Evolutionary conservation across 2,888 invertebrate genomes (phyloP), one percentile per base, ranked within the genome.

Genomic region (Sepiola atlantica): DNA sequence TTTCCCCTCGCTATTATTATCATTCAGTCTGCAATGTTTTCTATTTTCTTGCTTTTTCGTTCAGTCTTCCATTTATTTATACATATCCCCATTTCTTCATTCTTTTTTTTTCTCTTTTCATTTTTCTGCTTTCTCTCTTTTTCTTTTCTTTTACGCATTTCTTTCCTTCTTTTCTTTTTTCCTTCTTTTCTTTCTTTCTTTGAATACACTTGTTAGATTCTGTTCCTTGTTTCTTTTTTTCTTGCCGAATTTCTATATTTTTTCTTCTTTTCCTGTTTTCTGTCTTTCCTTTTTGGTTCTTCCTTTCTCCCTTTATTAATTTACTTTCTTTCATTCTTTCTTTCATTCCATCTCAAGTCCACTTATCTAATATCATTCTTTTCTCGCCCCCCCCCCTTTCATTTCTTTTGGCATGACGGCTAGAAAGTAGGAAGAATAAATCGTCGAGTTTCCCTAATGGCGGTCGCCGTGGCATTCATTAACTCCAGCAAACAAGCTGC

Each of bases 401-500:
- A 20, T 20, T 14, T 1, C 20, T 57, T 16, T 57, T 57, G 6
- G 4, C 24, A 21, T 21, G 21, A 20, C 45, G 8, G 45, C 2
- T 45, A 45, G 45, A 45, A 45, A 4, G 45, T 45, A 45, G 45
- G n/a, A 45, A 8, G 45, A 8, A 45, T 45, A 45, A 45, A 45
- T 45, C 8, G 45, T 45, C 45, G n/a, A 32, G 77, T 12, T 77
- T 77, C 77, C n/a, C n/a, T 77, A 77, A 77, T 77, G n/a, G 77
- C 32, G 14, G 77, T 0, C 32, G 77, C 32, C 77, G 77, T n/a
- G n/a, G 77, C 77, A 77, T 77, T 77, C n/a, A 77, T 77, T 77
- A 77, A 32, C 77, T 77, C 77, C 77, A 77, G n/a, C 77, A 77
- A 77, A 77, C 77, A 77, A 77, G 77, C n/a, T 77, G 77, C 77